phyloP scores from a whole-genome alignment of 37 sponge, comb jelly and placozoan species.

The Theonella swinhoei region DNA sequence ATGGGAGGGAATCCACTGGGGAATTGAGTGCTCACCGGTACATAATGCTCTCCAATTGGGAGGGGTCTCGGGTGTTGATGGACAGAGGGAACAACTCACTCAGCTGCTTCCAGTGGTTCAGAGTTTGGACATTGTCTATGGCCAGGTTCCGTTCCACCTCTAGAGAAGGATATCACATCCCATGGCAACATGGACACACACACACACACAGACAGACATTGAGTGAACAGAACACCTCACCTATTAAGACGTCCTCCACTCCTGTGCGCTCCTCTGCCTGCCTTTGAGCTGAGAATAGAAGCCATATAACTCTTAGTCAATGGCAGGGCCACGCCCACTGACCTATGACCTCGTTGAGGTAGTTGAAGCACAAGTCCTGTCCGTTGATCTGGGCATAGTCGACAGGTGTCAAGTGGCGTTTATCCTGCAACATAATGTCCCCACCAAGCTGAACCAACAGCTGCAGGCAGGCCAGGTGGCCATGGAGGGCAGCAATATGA shows the following conservation, averaged over 20 bases:
- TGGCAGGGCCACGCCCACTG: too few relatives aligned
- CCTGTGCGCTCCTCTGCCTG: conserved; percentile 7
- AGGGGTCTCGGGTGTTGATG: neutral
- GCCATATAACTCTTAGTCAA: too few relatives aligned
- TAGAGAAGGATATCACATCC: too few relatives aligned
- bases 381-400: conserved; percentile 56
- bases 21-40: conserved; percentile 19
- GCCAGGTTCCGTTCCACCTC: conserved; percentile 35
- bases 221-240: neutral
- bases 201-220: neutral
- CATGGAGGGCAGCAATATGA: conserved; percentile 55
- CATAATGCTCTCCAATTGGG: conserved; percentile 17
- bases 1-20: too few relatives aligned
- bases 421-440: conserved; percentile 31
- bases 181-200: too few relatives aligned
- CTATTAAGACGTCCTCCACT: conserved; percentile 16
- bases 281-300: conserved; percentile 32
- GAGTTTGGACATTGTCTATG: conserved; percentile 18
- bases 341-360: conserved; percentile 48
- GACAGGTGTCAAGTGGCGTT: conserved; percentile 27
- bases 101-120: conserved; percentile 33
- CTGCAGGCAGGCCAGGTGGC: conserved; percentile 63
- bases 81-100: conserved; percentile 35
- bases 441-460: conserved; percentile 58
- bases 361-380: conserved; percentile 50